A percentile compares a stretch with the other conserved stretches of the same genome.
phyloP scores from a whole-genome alignment of 2,113 vertebrate genomes.

The Noctilio leporinus region DNA sequence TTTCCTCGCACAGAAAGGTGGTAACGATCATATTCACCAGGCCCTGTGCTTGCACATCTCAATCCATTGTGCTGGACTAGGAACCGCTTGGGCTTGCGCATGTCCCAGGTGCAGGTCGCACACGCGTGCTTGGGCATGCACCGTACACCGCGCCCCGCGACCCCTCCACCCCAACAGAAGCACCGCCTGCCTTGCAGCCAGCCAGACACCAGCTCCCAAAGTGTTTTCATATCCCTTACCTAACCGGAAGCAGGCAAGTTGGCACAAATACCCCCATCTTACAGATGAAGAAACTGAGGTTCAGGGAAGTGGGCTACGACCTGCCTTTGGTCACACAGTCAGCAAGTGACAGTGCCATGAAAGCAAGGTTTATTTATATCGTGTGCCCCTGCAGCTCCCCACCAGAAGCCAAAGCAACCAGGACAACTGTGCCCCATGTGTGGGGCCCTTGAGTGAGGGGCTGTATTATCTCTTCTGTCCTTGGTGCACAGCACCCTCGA shows the following conservation, averaged over 20 bases:
- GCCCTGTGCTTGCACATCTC: no score
- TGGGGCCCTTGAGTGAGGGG: background rate
- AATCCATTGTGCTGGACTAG: no score
- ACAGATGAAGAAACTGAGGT: background rate
- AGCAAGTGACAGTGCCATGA: no score
- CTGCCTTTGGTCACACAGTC: background rate
- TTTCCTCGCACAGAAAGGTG: background rate
- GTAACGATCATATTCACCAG: background rate
- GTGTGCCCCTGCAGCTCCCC: background rate
- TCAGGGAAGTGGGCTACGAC: background rate
- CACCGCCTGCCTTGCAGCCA: background rate
- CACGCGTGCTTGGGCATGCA: accelerated
- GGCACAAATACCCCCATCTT: background rate
- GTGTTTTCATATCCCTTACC: background rate
- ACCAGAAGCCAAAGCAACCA: background rate
- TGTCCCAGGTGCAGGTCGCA: background rate
- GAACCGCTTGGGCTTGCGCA: no score
- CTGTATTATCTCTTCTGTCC: background rate
- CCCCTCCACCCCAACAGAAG: background rate
- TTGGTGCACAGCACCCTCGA: accelerated
- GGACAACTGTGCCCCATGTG: accelerated
- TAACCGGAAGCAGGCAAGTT: background rate
- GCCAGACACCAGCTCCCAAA: accelerated
- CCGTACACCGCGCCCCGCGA: accelerated
- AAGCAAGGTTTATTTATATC: background rate